Evolutionary conservation across 2,888 invertebrate species (phyloP).

Genomic region (Caenorhabditis zanzibari): DNA sequence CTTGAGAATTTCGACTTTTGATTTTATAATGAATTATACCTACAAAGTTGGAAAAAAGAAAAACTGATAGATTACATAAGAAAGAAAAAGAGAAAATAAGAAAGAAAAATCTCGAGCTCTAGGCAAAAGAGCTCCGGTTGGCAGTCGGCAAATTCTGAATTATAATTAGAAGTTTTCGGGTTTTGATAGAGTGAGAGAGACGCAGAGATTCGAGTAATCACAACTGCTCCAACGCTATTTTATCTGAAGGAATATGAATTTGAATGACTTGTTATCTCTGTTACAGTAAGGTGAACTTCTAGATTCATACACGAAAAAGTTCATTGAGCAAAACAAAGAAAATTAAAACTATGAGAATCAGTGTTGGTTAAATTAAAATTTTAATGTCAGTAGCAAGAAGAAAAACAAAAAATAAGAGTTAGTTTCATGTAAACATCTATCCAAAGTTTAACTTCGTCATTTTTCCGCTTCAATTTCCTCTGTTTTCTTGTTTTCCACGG

Average conservation of each 20-base stretch:
- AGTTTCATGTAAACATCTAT: too few species aligned
- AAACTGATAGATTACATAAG: not conserved
- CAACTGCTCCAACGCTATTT: not conserved
- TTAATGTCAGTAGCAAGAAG: too few species aligned
- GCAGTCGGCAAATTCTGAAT: conserved; percentile 4
- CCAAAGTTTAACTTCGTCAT: too few species aligned
- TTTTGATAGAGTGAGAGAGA: not conserved
- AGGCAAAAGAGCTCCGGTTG: not conserved
- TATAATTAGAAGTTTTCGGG: conserved; percentile 11
- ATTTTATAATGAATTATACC: too few species aligned
- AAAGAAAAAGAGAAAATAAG: not conserved
- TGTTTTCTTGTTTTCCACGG: too few species aligned
- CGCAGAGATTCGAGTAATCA: not conserved
- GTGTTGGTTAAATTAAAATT: too few species aligned
- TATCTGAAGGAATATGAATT: not conserved
- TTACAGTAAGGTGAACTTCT: too few species aligned
- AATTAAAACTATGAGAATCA: not conserved
- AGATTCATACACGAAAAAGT: too few species aligned
- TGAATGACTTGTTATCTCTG: not conserved
- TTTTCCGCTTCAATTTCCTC: too few species aligned
- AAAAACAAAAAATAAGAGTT: too few species aligned
- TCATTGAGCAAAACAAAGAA: too few species aligned
- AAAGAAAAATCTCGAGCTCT: not conserved
- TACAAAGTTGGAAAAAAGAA: too few species aligned
- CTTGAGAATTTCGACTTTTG: not conserved